Evolutionary conservation across 2,113 vertebrate genomes (phyloP).

Genomic region (Puntigrus tetrazona): DNA sequence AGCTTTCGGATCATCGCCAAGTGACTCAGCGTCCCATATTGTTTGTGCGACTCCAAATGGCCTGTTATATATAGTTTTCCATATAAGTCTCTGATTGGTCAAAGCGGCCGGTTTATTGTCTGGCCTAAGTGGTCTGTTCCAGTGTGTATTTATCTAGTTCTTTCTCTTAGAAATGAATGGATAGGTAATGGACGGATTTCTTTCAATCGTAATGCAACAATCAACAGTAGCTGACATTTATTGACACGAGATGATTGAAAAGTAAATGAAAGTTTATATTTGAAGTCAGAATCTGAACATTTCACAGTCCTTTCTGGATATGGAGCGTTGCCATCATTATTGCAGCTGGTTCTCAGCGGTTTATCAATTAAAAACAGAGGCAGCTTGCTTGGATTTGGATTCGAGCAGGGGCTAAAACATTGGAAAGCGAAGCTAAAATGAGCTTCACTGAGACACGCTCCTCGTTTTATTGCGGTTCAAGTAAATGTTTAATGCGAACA

Average conservation of each 20-base stretch:
- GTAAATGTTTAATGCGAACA: slow-evolving; percentile 11
- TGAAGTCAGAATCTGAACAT: background rate
- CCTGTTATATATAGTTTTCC: background rate
- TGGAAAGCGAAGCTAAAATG: background rate
- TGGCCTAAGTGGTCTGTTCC: slow-evolving; percentile 15
- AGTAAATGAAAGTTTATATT: background rate
- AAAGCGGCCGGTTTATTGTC: background rate
- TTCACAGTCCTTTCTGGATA: background rate
- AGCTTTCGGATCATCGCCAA: slow-evolving; percentile 15
- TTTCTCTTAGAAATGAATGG: slow-evolving; percentile 4
- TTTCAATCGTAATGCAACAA: background rate
- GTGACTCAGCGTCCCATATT: background rate
- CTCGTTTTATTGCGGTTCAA: background rate
- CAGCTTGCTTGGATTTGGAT: background rate
- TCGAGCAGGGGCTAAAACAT: background rate
- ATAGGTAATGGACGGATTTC: background rate
- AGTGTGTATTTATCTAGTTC: background rate
- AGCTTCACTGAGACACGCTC: background rate
- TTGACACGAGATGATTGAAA: background rate
- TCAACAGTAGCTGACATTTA: background rate
- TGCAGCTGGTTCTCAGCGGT: background rate
- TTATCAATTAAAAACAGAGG: background rate
- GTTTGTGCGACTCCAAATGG: background rate
- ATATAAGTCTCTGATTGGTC: background rate
- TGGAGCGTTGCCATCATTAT: background rate